A percentile compares a stretch with the other conserved stretches of the same genome.
These are phyloP conservation scores for Ardeotis arabs DNA, from an alignment of 2,113 vertebrate genomes.

Conservation along the genomic window DNA sequence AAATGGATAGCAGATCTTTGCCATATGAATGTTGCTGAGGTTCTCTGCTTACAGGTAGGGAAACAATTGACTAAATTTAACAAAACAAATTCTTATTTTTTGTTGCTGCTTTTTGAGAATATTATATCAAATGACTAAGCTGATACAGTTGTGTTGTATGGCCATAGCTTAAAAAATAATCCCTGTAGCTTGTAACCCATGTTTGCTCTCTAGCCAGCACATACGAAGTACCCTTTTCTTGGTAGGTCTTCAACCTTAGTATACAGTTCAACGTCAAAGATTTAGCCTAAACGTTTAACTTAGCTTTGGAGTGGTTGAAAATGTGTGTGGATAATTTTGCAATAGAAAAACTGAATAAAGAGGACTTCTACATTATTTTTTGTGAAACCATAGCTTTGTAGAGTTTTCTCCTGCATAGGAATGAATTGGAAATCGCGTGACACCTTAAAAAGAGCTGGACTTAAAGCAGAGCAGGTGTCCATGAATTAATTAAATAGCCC, in stretches of 20 bases:
- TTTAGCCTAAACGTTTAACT: not conserved
- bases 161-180: not conserved
- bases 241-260: not conserved
- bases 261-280: not conserved
- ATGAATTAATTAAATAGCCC: not conserved
- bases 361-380: not conserved
- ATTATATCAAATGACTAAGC: not conserved
- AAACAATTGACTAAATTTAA: not conserved
- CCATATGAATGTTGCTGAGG: not conserved
- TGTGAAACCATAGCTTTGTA: not conserved
- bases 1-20: not conserved
- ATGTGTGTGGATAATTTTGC: not conserved
- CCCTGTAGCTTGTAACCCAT: not conserved
- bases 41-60: constrained; percentile 2
- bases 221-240: not conserved
- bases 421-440: not conserved
- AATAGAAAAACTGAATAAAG: not conserved
- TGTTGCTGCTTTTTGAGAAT: not conserved
- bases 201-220: not conserved
- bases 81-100: not conserved
- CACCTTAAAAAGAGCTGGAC: not conserved
- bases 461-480: not conserved
- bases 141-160: not conserved
- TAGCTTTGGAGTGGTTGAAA: not conserved
- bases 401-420: not conserved